These are phyloP conservation scores for Sebastes baramenuke DNA, from an alignment of 2,797 vertebrate genomes.

Conservation along the genomic window DNA sequence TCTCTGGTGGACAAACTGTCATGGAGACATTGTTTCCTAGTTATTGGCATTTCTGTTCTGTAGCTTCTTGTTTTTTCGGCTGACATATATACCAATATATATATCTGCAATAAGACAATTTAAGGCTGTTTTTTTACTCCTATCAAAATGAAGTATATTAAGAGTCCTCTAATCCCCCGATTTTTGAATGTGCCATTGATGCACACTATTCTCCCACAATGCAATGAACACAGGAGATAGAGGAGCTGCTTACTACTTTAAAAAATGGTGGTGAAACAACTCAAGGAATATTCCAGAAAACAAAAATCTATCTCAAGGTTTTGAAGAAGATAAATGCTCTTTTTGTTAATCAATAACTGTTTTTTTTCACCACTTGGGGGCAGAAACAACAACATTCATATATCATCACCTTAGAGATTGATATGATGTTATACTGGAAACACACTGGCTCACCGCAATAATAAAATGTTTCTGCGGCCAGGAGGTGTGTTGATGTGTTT, in stretches of 20 bases:
- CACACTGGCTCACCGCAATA: too few relatives aligned
- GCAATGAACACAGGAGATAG: background rate
- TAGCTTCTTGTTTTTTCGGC: background rate
- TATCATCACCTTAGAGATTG: background rate
- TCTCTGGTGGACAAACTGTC: background rate
- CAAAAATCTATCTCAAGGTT: background rate
- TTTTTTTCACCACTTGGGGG: background rate
- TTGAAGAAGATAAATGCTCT: background rate
- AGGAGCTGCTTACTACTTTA: background rate
- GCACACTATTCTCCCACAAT: background rate
- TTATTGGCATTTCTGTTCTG: background rate
- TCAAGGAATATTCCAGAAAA: background rate
- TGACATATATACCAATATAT: background rate
- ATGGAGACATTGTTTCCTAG: background rate
- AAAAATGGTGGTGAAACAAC: background rate
- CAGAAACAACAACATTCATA: background rate
- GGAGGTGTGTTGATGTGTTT: too few relatives aligned
- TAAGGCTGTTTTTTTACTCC: background rate
- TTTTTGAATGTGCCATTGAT: background rate
- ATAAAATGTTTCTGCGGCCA: too few relatives aligned
- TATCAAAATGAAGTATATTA: background rate
- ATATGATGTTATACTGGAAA: background rate
- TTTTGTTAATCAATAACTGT: background rate
- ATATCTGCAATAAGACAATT: background rate
- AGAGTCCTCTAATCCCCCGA: background rate